phyloP scores from a whole-genome alignment of 2,113 vertebrate genomes.

The Aythya baeri region DNA sequence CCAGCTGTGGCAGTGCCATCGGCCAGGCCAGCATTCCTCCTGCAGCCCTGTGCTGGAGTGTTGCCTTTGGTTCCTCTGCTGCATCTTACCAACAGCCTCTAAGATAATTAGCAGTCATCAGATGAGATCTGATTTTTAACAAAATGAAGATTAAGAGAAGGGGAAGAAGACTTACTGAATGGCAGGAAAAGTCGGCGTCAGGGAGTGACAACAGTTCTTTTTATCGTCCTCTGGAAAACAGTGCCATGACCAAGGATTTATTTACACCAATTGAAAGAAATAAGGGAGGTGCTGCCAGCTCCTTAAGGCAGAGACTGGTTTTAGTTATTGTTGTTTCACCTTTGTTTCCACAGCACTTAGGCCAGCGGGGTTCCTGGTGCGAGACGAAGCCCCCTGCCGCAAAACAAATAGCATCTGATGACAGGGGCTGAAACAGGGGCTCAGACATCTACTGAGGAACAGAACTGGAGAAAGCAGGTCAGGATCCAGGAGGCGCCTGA shows the following conservation, averaged over 20 bases:
- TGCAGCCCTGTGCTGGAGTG: background rate
- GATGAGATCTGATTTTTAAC: constrained; percentile 38
- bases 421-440: background rate
- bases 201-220: constrained; percentile 23
- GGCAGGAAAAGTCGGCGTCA: background rate
- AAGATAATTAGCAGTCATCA: constrained; percentile 26
- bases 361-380: background rate
- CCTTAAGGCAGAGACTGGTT: background rate
- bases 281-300: constrained; percentile 33
- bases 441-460: background rate
- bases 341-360: background rate
- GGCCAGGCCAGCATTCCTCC: background rate
- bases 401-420: background rate
- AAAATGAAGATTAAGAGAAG: background rate
- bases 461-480: background rate
- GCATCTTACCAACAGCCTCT: background rate
- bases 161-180: background rate
- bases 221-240: background rate
- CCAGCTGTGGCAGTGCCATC: background rate
- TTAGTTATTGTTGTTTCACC: constrained; percentile 5
- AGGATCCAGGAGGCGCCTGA: background rate
- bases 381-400: background rate
- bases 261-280: constrained; percentile 45
- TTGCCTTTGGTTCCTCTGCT: background rate
- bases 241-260: constrained; percentile 6